A percentile compares a stretch with the other conserved stretches of the same genome.
phyloP scores from a whole-genome alignment of 2,797 vertebrate genomes.

The Merluccius polli region DNA sequence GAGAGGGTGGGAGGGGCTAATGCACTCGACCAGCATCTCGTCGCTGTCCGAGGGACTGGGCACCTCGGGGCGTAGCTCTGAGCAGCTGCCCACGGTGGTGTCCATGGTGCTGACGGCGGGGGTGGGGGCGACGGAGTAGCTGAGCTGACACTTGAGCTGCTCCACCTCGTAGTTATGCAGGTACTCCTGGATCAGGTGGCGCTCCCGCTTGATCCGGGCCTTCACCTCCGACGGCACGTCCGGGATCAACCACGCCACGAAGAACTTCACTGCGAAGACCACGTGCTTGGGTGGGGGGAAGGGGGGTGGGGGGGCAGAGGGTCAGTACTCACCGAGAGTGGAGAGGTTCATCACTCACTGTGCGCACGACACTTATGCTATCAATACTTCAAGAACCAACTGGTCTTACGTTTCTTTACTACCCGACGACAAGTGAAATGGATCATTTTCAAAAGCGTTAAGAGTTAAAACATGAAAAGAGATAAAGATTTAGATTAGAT shows the following conservation, averaged over 20 bases:
- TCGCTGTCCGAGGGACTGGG: conserved; percentile 46
- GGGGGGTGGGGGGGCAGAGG: not conserved
- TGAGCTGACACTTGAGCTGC: conserved; percentile 82
- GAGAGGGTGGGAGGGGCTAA: conserved; percentile 34
- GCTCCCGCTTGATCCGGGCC: conserved; percentile 87
- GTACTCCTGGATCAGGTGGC: conserved; percentile 87
- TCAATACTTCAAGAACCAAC: not conserved
- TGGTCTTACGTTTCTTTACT: not conserved
- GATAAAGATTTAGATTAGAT: not conserved
- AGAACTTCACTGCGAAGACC: conserved; percentile 92
- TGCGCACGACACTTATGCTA: not conserved
- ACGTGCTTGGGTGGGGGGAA: conserved; percentile 74
- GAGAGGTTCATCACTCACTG: not conserved
- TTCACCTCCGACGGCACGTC: conserved; percentile 87
- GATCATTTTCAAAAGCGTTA: no score
- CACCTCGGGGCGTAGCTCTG: conserved; percentile 36
- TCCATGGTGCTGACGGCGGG: not conserved
- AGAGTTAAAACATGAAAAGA: not conserved
- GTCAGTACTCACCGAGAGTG: not conserved
- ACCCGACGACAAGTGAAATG: not conserved
- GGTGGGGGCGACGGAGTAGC: conserved; percentile 43
- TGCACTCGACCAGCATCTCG: conserved; percentile 61
- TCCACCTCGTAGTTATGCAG: conserved; percentile 89
- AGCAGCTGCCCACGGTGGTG: conserved; percentile 33
- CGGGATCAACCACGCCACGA: conserved; percentile 93